Percentiles rank a stretch among this genome's conserved stretches.
Conservation (phyloP, 2,113 vertebrate species). For the Addax nasomaculatus region DNA sequence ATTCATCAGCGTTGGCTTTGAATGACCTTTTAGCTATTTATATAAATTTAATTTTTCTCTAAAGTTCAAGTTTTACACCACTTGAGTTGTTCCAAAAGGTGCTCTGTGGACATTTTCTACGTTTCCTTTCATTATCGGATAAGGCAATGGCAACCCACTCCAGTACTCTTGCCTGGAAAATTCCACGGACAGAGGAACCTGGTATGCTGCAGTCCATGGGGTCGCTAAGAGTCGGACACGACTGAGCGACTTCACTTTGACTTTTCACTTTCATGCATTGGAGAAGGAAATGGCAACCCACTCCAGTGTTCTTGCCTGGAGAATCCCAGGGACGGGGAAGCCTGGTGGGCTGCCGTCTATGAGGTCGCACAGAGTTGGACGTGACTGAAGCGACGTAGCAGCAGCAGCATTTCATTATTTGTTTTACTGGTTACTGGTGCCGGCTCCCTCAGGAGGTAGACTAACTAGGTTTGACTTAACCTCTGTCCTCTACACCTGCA, state of each 20-base stretch:
- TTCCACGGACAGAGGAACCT: not conserved
- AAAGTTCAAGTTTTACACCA: not conserved
- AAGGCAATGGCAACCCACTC: no score
- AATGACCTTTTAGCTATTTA: not conserved
- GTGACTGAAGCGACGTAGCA: accelerated
- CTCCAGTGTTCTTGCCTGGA: no score
- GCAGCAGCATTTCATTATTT: not conserved
- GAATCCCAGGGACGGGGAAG: no score
- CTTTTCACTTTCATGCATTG: no score
- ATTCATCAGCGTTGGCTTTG: not conserved
- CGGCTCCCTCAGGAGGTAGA: not conserved
- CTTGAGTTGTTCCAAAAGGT: not conserved
- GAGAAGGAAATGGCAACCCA: no score
- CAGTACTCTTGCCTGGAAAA: not conserved
- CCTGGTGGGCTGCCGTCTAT: no score
- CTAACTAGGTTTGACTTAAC: not conserved
- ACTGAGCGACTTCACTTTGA: no score
- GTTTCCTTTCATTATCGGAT: not conserved
- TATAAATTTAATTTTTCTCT: not conserved
- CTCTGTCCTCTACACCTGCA: not conserved
- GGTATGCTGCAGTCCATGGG: no score
- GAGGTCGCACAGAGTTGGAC: no score
- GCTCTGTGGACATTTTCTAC: not conserved
- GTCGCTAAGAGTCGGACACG: no score
- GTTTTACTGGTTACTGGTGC: not conserved